phyloP scores from a whole-genome alignment of 2,888 invertebrate species.

The Micropterix aruncella region DNA sequence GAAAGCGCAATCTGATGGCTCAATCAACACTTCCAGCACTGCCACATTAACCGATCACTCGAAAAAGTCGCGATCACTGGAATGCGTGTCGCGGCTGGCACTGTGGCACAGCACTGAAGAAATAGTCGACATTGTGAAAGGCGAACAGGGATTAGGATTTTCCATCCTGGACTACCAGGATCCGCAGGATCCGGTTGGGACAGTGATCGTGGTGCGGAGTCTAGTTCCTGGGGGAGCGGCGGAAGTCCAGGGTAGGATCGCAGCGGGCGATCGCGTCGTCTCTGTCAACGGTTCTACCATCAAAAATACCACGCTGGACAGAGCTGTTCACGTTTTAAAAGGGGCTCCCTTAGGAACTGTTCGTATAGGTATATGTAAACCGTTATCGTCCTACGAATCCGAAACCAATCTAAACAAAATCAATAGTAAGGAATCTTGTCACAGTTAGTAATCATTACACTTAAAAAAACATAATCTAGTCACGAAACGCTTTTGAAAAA shows the following conservation, averaged over 20 bases:
- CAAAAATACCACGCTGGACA: slow-evolving; percentile 84
- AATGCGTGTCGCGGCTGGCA: slow-evolving; percentile 87
- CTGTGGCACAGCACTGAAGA: slow-evolving; percentile 95
- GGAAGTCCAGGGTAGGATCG: slow-evolving; percentile 83
- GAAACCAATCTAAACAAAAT: too few species aligned
- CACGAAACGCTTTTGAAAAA: too few species aligned
- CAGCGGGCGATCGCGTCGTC: slow-evolving; percentile 88
- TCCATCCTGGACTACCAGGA: slow-evolving; percentile 97
- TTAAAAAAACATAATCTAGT: too few species aligned
- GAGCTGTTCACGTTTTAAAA: slow-evolving; percentile 92
- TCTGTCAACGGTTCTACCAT: slow-evolving; percentile 85
- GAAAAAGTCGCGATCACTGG: slow-evolving; percentile 81
- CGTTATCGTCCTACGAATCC: slow-evolving; percentile 34
- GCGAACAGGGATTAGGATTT: slow-evolving; percentile 94
- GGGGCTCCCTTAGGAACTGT: slow-evolving; percentile 85
- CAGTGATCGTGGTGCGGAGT: slow-evolving; percentile 93
- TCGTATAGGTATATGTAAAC: slow-evolving; percentile 81
- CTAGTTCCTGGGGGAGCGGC: slow-evolving; percentile 98
- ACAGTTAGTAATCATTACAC: too few species aligned
- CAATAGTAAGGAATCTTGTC: too few species aligned
- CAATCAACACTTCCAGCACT: slow-evolving; percentile 76
- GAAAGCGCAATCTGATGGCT: slow-evolving; percentile 92
- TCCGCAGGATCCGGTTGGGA: slow-evolving; percentile 87
- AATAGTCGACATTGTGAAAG: slow-evolving; percentile 82
- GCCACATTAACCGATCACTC: slow-evolving; percentile 58